Evolutionary conservation across 2,113 vertebrate genomes (phyloP), one percentile per base, ranked within the genome.

Genomic region (Eptatretus burgeri): DNA sequence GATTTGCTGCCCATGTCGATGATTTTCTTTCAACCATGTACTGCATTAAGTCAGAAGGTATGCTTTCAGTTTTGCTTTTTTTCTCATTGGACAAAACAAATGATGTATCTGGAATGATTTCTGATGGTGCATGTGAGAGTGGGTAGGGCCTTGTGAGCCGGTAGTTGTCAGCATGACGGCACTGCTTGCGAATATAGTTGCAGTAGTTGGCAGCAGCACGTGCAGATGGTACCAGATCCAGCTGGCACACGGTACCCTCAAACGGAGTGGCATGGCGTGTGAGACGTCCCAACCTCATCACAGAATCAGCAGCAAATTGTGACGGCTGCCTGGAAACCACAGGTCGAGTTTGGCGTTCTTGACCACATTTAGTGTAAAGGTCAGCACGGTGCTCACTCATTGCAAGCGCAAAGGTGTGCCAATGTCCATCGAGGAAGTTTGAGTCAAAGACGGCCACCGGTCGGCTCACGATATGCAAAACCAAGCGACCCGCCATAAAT

Each of bases 151-250:
- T 20, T 17, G 10, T n/a, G n/a, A 17, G 56, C 56, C 56, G 56
- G 56, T 60, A 60, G 20, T 17, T 20, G 56, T 60, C 56, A 20
- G 81, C 76, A 67, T 73, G 78, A 67, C 70, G 76, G 73, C 91
- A 98, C 66, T 79, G 83, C 73, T 80, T 81, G 69, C 78, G 88
- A 72, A 93, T 71, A 13, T 81, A 80, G 71, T 77, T 77, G 71
- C 89, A 96, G 69, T 96, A 98, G 70, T 81, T 77, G 49, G 78
- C 75, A 69, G 80, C 80, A 64, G 80, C 82, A 76, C 78, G 77
- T 64, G 80, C 78, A 51, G 79, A 81, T 41, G 84, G 83, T 75
- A 93, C 81, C 63, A 98, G 75, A 70, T 93, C 84, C 66, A 98
- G 71, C 71, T 98, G 89, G 71, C 91, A 98, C 63, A 98, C 64